Evolutionary conservation across 2,113 vertebrate genomes (phyloP).

Genomic region (Alosa alosa): DNA sequence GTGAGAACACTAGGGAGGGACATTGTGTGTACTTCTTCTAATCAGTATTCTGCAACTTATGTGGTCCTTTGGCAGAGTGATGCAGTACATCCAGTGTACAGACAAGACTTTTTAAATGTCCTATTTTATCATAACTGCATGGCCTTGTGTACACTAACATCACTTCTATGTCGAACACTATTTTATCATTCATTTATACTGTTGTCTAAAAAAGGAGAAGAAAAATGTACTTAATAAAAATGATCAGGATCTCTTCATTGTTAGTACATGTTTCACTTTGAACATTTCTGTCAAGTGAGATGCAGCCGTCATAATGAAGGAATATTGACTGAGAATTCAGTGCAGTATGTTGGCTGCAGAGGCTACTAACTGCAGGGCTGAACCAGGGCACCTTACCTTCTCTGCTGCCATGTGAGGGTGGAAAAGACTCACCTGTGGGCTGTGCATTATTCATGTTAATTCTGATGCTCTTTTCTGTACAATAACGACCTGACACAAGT

Average conservation of each 20-base stretch:
- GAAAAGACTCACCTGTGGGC: neutral
- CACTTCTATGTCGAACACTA: constrained; percentile 34
- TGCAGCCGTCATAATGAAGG: neutral
- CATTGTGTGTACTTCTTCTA: neutral
- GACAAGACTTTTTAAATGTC: neutral
- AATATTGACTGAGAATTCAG: neutral
- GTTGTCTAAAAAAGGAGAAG: constrained; percentile 12
- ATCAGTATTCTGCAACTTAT: neutral
- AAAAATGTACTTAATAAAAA: neutral
- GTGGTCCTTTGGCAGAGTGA: neutral
- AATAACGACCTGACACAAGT: constrained; percentile 24
- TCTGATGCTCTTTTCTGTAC: constrained; percentile 26
- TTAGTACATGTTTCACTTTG: neutral
- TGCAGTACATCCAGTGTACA: neutral
- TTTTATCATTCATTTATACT: constrained; percentile 35
- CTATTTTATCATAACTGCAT: constrained; percentile 35
- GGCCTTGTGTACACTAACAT: constrained; percentile 34
- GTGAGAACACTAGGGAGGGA: neutral
- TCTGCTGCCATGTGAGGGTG: neutral
- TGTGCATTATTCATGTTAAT: constrained; percentile 18
- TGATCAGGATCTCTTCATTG: neutral
- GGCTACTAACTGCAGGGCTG: neutral
- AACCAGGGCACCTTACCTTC: neutral
- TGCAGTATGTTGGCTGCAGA: neutral
- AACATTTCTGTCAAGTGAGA: neutral